Evolutionary conservation across 2,113 vertebrate species (phyloP).

Genomic region (Anarrhichthys ocellatus): DNA sequence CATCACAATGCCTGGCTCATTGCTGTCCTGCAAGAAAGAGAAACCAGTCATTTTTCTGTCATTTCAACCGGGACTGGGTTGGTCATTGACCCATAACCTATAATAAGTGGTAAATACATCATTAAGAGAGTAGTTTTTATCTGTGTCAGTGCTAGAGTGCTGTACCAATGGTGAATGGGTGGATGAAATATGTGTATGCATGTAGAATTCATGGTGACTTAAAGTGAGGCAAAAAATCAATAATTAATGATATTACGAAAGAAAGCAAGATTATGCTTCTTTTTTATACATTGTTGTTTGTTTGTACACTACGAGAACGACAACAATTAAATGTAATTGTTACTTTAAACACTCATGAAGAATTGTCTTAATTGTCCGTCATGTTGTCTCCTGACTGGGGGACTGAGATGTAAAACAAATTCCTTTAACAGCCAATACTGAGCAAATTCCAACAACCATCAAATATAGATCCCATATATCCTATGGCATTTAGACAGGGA

Average conservation of each 20-base stretch:
- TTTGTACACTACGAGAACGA: background rate
- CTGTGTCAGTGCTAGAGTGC: background rate
- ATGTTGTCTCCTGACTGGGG: background rate
- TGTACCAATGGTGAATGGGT: background rate
- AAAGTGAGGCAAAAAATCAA: background rate
- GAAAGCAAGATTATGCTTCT: background rate
- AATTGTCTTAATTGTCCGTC: background rate
- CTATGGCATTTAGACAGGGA: conserved; percentile 28
- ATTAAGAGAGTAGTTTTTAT: background rate
- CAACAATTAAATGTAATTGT: background rate
- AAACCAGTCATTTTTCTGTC: conserved; percentile 15
- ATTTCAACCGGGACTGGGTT: conserved; percentile 11
- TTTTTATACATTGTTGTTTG: background rate
- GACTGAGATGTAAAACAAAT: background rate
- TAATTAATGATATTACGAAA: background rate
- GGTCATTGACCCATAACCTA: conserved; percentile 8
- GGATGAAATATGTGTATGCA: background rate
- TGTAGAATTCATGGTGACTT: background rate
- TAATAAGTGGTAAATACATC: conserved; percentile 12
- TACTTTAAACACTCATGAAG: background rate
- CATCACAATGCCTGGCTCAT: background rate
- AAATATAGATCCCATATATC: background rate
- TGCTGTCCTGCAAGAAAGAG: background rate
- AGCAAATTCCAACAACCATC: background rate
- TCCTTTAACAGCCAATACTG: background rate